Percentiles rank a stretch among this genome's conserved stretches.
Conservation (phyloP, 2,888 invertebrate genomes). For the Polia nebulosa region DNA sequence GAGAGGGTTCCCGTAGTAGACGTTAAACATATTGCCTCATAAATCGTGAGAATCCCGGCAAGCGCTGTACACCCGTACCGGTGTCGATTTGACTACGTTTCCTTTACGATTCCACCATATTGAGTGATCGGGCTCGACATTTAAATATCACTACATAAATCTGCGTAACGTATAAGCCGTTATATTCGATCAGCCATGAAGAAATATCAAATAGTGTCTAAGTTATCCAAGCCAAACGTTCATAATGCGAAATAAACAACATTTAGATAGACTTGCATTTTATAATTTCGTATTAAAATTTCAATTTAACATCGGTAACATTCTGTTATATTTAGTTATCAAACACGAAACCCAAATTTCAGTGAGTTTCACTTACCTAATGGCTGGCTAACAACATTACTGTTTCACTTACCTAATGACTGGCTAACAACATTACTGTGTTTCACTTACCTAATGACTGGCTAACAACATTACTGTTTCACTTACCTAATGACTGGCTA, state of each 20-base stretch:
- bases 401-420: background rate
- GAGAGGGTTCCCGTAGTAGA: conserved; percentile 90
- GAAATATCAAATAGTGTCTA: conserved; percentile 51
- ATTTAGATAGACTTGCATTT: conserved; percentile 28
- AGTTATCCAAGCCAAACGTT: conserved; percentile 15
- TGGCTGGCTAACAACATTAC: conserved; percentile 9
- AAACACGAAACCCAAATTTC: conserved; percentile 45
- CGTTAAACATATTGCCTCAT: conserved; percentile 91
- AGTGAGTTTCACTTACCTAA: conserved; percentile 49
- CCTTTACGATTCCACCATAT: conserved; percentile 86
- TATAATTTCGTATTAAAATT: conserved; percentile 27
- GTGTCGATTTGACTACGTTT: conserved; percentile 90
- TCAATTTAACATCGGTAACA: conserved; percentile 29
- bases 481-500: too few relatives aligned
- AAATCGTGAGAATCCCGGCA: conserved; percentile 90
- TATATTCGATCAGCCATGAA: conserved; percentile 44
- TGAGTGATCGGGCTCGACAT: conserved; percentile 79
- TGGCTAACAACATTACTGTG: background rate
- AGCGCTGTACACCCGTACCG: conserved; percentile 84
- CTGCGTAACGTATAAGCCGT: conserved; percentile 55
- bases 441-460: too few relatives aligned
- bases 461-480: conserved; percentile 45
- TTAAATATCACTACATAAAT: conserved; percentile 70
- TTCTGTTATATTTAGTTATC: conserved; percentile 34
- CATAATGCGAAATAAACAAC: conserved; percentile 42